Percentiles rank a stretch among this genome's conserved stretches.
phyloP scores from a whole-genome alignment of 2,113 vertebrate species.

The Bucco capensis region DNA sequence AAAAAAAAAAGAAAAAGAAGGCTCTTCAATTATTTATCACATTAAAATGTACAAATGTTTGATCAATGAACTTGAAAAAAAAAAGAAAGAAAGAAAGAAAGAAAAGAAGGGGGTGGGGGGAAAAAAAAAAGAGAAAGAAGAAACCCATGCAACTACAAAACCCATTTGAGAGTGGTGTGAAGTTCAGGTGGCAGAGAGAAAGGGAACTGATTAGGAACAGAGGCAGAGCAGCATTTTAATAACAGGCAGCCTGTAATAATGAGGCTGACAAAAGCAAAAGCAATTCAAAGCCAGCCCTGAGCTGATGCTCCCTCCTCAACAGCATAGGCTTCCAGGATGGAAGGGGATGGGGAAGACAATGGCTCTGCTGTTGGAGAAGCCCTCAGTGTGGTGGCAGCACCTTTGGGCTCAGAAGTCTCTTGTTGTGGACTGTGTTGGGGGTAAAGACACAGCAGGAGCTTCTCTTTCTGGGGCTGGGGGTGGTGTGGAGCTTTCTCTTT shows the following conservation, averaged over 20 bases:
- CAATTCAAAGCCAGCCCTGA: slow-evolving; percentile 51
- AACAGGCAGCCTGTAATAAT: slow-evolving; percentile 64
- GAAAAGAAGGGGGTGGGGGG: no score
- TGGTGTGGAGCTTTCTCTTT: no score
- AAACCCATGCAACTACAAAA: slow-evolving; percentile 63
- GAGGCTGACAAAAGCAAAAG: slow-evolving; percentile 68
- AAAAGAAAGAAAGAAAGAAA: not conserved
- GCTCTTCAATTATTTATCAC: slow-evolving; percentile 74
- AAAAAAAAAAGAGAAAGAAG: no score
- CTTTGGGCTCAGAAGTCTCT: slow-evolving; percentile 36
- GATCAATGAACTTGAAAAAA: slow-evolving; percentile 73
- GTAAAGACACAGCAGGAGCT: slow-evolving; percentile 33
- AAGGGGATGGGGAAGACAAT: slow-evolving; percentile 2
- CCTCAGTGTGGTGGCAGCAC: slow-evolving; percentile 1
- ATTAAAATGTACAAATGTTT: slow-evolving; percentile 76
- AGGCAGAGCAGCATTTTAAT: slow-evolving; percentile 71
- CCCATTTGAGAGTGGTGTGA: slow-evolving; percentile 64
- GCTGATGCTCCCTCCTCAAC: slow-evolving; percentile 44
- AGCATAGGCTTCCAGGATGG: not conserved
- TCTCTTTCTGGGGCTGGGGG: not conserved
- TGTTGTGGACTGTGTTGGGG: slow-evolving; percentile 7
- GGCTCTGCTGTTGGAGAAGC: not conserved
- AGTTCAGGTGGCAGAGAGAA: slow-evolving; percentile 69
- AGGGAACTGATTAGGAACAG: slow-evolving; percentile 69
- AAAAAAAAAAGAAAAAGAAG: no score